Evolutionary conservation across 2,888 invertebrate species (phyloP).

Genomic region (Sycophila texana): DNA sequence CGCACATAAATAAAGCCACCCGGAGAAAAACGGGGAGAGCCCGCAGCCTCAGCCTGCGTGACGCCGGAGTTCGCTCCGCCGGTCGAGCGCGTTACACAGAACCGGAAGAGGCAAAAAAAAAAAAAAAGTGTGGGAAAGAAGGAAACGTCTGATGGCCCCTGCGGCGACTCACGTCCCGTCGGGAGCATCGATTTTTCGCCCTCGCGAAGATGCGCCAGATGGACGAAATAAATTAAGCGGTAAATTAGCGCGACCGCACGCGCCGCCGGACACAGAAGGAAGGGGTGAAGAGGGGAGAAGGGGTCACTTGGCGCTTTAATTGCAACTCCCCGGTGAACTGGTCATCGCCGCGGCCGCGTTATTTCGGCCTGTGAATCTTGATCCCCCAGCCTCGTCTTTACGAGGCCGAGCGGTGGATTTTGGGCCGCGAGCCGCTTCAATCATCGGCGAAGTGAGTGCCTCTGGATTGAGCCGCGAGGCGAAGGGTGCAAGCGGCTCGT

Average conservation of each 20-base stretch:
- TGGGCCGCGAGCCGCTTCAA: no score
- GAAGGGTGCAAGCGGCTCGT: no score
- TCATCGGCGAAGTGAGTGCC: no score
- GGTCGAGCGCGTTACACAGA: not conserved
- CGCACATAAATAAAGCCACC: constrained; percentile 7
- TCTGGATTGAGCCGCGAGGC: no score
- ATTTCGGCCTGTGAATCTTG: no score
- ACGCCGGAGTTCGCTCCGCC: no score
- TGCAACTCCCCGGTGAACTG: constrained; percentile 5
- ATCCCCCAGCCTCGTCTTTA: no score
- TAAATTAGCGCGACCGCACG: constrained; percentile 23
- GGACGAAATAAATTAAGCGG: constrained; percentile 43
- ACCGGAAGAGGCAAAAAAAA: not conserved
- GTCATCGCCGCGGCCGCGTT: constrained; percentile 3
- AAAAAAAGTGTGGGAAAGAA: not conserved
- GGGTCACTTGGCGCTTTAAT: not conserved
- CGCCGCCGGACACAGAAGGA: no score
- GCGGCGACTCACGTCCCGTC: not conserved
- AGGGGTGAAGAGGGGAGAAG: no score
- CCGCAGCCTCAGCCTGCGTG: not conserved
- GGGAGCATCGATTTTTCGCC: constrained; percentile 28
- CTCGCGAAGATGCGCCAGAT: constrained; percentile 10
- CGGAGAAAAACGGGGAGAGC: constrained; percentile 8
- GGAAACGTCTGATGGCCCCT: not conserved
- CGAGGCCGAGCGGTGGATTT: no score